Percentiles rank a stretch among this genome's conserved stretches.
These are phyloP conservation scores for Lordiphosa andalusiaca DNA, from an alignment of 2,888 invertebrate species.

Conservation along the genomic window DNA sequence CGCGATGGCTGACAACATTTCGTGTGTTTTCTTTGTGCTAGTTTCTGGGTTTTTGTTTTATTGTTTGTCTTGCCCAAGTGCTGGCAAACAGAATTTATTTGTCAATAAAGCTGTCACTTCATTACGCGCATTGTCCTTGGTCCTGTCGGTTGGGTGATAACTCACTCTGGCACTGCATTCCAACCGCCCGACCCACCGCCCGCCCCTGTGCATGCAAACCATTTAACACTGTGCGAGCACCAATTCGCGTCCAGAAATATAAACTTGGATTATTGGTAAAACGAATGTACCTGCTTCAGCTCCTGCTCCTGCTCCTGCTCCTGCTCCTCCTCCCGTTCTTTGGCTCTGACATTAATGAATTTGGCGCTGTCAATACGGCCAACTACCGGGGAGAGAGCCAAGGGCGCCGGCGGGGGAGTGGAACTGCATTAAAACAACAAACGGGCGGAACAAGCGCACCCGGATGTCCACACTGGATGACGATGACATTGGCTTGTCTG, in stretches of 20 bases:
- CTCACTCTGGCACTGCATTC: conserved; percentile 38
- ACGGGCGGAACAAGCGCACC: conserved; percentile 42
- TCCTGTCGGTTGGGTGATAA: conserved; percentile 52
- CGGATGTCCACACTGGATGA: conserved; percentile 36
- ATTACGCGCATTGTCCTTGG: conserved; percentile 57
- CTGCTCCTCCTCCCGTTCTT: conserved; percentile 14
- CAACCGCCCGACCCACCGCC: neutral
- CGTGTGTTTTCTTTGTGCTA: conserved; percentile 16
- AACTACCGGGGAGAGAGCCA: conserved; percentile 22
- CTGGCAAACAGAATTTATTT: conserved; percentile 69
- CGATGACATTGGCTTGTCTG: conserved; percentile 43
- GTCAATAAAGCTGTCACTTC: conserved; percentile 74
- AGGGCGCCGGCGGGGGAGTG: conserved; percentile 3
- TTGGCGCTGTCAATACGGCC: conserved; percentile 69
- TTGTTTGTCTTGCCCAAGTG: conserved; percentile 40
- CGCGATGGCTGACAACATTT: conserved; percentile 2
- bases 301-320: conserved; percentile 26
- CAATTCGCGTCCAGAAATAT: conserved; percentile 54
- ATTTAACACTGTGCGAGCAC: conserved; percentile 55
- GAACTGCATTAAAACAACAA: conserved; percentile 60
- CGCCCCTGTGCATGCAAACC: conserved; percentile 29
- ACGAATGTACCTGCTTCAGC: conserved; percentile 5
- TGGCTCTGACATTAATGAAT: conserved; percentile 66
- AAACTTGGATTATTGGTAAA: conserved; percentile 53
- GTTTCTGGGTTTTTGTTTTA: conserved; percentile 24